phyloP scores from a whole-genome alignment of 2,888 invertebrate species.

The Hedychridium roseum region DNA sequence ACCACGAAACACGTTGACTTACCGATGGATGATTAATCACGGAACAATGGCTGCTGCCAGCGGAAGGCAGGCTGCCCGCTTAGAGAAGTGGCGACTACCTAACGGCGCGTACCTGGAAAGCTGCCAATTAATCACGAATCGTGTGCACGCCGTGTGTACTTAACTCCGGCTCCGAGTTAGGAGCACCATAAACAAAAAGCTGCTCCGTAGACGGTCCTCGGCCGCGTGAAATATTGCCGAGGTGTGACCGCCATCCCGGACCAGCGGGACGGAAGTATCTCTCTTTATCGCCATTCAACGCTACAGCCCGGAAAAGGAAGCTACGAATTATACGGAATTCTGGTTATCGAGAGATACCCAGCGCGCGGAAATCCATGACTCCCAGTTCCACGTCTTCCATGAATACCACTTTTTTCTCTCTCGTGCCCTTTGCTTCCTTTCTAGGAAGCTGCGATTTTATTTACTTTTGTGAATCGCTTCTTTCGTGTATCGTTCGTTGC shows the following conservation, averaged over 20 bases:
- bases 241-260: constrained; percentile 48
- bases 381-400: too few species aligned
- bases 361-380: too few species aligned
- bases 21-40: constrained; percentile 56
- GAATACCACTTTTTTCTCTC: too few species aligned
- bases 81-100: constrained; percentile 34
- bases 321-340: too few species aligned
- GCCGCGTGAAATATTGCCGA: constrained; percentile 45
- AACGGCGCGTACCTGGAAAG: constrained; percentile 53
- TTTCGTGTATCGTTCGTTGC: too few species aligned
- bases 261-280: constrained; percentile 29
- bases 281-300: too few species aligned
- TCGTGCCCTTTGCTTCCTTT: too few species aligned
- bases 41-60: constrained; percentile 42
- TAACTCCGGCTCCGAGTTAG: constrained; percentile 44
- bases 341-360: too few species aligned
- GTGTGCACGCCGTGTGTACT: constrained; percentile 40
- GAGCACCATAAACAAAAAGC: constrained; percentile 49
- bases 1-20: constrained; percentile 35
- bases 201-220: constrained; percentile 21
- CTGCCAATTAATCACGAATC: constrained; percentile 57
- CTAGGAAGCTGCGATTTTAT: too few species aligned
- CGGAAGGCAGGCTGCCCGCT: constrained; percentile 29
- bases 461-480: too few species aligned
- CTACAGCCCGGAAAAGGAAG: too few species aligned